Base-by-base conservation (phyloP, 2,113 vertebrate species). In the Chaenogobius annularis region DNA sequence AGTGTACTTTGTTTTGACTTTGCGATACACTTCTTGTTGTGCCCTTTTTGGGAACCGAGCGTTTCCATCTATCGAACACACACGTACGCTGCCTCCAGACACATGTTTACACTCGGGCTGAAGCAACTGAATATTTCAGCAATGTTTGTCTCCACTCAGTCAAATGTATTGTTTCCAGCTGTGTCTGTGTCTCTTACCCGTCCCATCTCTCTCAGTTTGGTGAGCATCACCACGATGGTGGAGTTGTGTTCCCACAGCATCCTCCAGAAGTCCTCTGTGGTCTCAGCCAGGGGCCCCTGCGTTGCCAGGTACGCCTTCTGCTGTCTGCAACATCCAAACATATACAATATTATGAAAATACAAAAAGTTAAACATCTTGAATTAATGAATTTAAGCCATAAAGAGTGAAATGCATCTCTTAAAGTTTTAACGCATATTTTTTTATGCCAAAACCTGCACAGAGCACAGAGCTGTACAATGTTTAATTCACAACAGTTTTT, bases 241-340 rank as follows among this genome's bases (percentile, higher is more conserved):
- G 97, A 98, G 85, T 97, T 97, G 93, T 98, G 96, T 81, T 98
- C 97, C 97, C 97, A 98, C 11, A 98, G 92, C 97, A 98, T 98
- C 81, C 97, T 94, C 97, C 97, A 98, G 94, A 98, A 97, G 92
- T 98, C 97, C 89, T 98, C 97, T 0, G 97, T 98, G 91, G 96
- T 98, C 93, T 98, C 97, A 0, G 96, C 94, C 91, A 98, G 92
- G 0, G 97, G 97, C 65, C 97, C 97, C 90, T 98, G 97, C 0
- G 97, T 98, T 82, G 96, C 97, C 68, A 98, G 93, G 93, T 98
- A 98, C 70, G 96, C 96, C 90, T 97, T 98, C 90, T 98, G 97
- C 82, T 97, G 96, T 91, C 97, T 98, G 87, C 20, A 66, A 0
- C 73, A 74, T 66, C 54, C 89, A 35, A 76, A 11, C 20, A 56